Percentiles rank a stretch among this genome's conserved stretches.
Conservation (phyloP, 92 coral and sea anemone genomes). For the Porites evermanni region DNA sequence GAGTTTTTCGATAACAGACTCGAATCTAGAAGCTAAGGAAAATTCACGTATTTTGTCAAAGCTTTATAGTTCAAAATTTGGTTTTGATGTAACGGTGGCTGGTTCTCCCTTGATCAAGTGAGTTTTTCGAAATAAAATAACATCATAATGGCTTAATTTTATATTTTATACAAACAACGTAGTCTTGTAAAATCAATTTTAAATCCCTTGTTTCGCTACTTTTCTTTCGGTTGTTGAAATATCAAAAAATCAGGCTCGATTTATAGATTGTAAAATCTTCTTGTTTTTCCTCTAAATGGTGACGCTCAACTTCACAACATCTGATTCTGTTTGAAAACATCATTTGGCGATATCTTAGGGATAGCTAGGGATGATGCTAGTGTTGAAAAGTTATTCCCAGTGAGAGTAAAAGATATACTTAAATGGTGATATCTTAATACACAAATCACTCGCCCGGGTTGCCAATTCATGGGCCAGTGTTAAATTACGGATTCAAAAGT, state of each 20-base stretch:
- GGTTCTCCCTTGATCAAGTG: not conserved
- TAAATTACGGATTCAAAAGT: slow-evolving; percentile 34
- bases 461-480: not conserved
- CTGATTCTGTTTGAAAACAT: not conserved
- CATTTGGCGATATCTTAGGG: slow-evolving; percentile 28
- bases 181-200: not conserved
- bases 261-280: not conserved
- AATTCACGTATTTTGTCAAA: not conserved
- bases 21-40: not conserved
- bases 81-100: not conserved
- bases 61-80: not conserved
- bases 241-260: not conserved
- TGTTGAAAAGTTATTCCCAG: slow-evolving; percentile 22
- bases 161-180: not conserved
- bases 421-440: slow-evolving; percentile 29
- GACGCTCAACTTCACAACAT: not conserved
- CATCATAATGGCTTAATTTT: not conserved
- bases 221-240: not conserved
- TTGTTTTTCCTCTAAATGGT: not conserved
- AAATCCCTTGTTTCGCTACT: too few relatives aligned
- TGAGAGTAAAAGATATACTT: not conserved
- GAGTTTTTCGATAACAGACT: not conserved
- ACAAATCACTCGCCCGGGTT: slow-evolving; percentile 21
- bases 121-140: not conserved
- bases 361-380: slow-evolving; percentile 35